phyloP scores from a whole-genome alignment of 2,797 vertebrate genomes.

The Delichon dasypus region DNA sequence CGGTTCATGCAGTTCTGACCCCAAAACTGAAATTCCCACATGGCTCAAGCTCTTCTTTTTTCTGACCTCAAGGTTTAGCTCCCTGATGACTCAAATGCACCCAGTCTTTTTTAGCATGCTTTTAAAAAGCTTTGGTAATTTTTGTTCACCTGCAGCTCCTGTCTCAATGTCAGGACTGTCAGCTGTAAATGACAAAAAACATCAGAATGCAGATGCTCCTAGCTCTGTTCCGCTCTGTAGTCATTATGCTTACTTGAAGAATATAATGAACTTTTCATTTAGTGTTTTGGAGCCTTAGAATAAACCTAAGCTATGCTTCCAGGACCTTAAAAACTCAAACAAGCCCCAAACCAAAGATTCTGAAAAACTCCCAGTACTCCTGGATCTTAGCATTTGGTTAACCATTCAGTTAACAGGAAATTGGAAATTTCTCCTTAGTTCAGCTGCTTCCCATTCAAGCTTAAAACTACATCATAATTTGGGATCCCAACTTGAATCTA shows the following conservation, averaged over 20 bases:
- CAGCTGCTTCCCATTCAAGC: neutral
- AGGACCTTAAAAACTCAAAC: neutral
- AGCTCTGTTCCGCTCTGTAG: neutral
- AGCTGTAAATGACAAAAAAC: neutral
- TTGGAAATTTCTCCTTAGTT: conserved; percentile 13
- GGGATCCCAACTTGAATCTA: neutral
- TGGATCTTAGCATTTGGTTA: neutral
- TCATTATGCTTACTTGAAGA: neutral
- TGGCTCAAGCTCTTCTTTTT: neutral
- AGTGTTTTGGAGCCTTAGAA: neutral
- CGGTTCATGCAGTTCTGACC: neutral
- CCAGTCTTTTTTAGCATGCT: neutral
- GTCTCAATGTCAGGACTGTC: neutral
- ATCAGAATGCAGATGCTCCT: neutral
- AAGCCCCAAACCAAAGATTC: neutral
- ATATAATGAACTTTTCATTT: neutral
- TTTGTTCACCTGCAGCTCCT: neutral
- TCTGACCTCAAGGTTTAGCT: neutral
- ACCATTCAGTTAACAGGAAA: neutral
- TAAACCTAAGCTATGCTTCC: neutral
- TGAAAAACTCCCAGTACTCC: neutral
- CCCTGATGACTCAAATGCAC: neutral
- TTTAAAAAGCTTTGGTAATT: neutral
- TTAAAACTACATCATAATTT: neutral
- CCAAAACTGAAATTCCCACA: conserved; percentile 1